These are phyloP conservation scores for Apolygus lucorum DNA, from an alignment of 1,140 invertebrate genomes.

Conservation along the genomic window DNA sequence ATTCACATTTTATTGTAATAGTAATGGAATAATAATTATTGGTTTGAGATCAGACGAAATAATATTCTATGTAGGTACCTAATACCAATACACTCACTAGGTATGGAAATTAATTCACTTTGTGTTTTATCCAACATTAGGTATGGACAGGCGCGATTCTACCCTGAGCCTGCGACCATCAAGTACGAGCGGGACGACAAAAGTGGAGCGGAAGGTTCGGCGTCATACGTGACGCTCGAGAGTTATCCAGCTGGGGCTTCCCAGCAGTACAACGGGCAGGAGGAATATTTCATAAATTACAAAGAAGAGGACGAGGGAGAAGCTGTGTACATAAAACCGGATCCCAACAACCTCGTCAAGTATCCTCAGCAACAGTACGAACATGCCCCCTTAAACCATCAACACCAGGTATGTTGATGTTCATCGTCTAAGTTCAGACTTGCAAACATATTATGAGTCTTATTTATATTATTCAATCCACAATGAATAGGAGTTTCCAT, in stretches of 20 bases:
- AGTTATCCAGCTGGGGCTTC: slow-evolving; percentile 2
- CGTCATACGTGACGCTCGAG: slow-evolving; percentile 29
- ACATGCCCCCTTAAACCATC: no score
- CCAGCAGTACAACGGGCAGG: slow-evolving; percentile 15
- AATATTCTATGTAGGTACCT: no score
- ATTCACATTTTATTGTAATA: no score
- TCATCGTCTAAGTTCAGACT: no score
- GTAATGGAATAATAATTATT: no score
- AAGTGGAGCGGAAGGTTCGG: not conserved
- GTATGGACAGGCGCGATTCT: slow-evolving; percentile 13
- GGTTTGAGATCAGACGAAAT: no score
- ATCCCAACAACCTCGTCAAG: not conserved
- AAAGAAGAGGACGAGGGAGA: slow-evolving; percentile 14
- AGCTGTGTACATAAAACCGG: slow-evolving; percentile 18
- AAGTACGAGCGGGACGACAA: slow-evolving; percentile 30
- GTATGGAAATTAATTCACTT: not conserved
- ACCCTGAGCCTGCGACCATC: slow-evolving; percentile 13
- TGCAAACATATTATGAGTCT: no score
- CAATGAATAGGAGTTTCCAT: no score
- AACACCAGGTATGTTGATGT: no score
- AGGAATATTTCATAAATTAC: slow-evolving; percentile 6
- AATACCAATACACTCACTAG: no score
- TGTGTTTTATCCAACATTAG: not conserved
- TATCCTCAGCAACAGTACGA: slow-evolving; percentile 4
- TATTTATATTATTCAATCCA: no score